Evolutionary conservation across 2,113 vertebrate species (phyloP).

Genomic region (Tretioscincus oriximinensis): DNA sequence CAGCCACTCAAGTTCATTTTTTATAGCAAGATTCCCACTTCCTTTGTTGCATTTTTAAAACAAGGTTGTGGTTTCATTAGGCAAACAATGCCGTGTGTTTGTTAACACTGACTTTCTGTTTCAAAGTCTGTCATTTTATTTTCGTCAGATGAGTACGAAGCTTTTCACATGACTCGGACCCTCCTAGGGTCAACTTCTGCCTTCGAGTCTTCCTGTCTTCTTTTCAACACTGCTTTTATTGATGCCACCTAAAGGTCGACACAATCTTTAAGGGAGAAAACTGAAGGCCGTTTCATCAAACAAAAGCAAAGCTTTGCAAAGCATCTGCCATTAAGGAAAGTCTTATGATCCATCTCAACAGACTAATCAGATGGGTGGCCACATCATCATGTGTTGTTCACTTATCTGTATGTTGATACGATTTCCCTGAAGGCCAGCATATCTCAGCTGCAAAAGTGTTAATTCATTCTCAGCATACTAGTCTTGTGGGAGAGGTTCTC

Average conservation of each 20-base stretch:
- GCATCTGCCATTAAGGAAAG: slow-evolving; percentile 43
- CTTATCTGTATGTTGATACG: slow-evolving; percentile 62
- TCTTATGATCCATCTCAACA: slow-evolving; percentile 70
- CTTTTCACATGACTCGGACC: slow-evolving; percentile 48
- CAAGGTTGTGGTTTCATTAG: background rate
- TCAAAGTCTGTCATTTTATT: slow-evolving; percentile 8
- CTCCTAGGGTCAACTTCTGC: slow-evolving; percentile 6
- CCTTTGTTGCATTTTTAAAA: background rate
- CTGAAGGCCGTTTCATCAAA: slow-evolving; percentile 23
- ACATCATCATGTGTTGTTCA: slow-evolving; percentile 74
- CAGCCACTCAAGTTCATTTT: too few relatives aligned
- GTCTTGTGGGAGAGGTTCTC: background rate
- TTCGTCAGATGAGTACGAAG: background rate
- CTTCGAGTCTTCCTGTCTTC: slow-evolving; percentile 27
- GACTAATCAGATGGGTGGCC: slow-evolving; percentile 67
- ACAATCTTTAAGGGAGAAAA: slow-evolving; percentile 36
- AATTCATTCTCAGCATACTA: background rate
- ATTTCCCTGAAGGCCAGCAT: slow-evolving; percentile 29
- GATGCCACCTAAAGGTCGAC: slow-evolving; percentile 34
- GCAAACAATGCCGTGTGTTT: background rate
- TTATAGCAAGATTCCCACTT: too few relatives aligned
- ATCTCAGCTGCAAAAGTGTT: slow-evolving; percentile 14
- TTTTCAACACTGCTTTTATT: slow-evolving; percentile 43
- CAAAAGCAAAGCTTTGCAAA: slow-evolving; percentile 7
- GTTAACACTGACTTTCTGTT: slow-evolving; percentile 23